These are phyloP conservation scores for Pogoniulus pusillus DNA, from an alignment of 2,797 vertebrate genomes.

Conservation along the genomic window DNA sequence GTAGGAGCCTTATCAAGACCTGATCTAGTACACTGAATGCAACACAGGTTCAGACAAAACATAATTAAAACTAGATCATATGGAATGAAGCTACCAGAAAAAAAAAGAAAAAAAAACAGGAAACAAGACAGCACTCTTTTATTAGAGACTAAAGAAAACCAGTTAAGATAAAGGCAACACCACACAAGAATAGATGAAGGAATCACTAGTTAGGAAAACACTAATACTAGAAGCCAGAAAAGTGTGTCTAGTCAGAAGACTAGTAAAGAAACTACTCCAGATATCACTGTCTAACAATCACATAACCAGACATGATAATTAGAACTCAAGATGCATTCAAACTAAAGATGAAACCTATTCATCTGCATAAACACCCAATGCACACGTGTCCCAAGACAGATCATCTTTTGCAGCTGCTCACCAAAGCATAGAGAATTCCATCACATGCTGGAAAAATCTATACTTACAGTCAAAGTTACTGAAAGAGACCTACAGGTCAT, in stretches of 20 bases:
- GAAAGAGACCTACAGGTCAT: neutral
- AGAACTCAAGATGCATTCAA: neutral
- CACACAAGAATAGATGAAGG: neutral
- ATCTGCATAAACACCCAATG: neutral
- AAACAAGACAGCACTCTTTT: neutral
- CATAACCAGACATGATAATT: neutral
- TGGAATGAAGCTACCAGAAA: neutral
- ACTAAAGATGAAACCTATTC: neutral
- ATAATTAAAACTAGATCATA: neutral
- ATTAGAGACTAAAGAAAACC: neutral
- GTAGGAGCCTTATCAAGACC: neutral
- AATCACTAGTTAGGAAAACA: neutral
- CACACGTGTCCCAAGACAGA: neutral
- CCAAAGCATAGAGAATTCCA: neutral
- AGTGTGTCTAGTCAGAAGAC: neutral
- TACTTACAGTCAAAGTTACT: neutral
- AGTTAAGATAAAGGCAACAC: neutral
- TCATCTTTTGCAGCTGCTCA: neutral
- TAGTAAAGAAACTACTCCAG: neutral
- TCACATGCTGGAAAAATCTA: neutral
- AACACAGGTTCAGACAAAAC: neutral
- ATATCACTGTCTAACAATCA: neutral
- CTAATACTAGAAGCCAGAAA: neutral
- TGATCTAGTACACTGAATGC: neutral
- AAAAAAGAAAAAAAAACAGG: neutral